phyloP scores from a whole-genome alignment of 2,888 invertebrate genomes.

The Invenusta paracnida region DNA sequence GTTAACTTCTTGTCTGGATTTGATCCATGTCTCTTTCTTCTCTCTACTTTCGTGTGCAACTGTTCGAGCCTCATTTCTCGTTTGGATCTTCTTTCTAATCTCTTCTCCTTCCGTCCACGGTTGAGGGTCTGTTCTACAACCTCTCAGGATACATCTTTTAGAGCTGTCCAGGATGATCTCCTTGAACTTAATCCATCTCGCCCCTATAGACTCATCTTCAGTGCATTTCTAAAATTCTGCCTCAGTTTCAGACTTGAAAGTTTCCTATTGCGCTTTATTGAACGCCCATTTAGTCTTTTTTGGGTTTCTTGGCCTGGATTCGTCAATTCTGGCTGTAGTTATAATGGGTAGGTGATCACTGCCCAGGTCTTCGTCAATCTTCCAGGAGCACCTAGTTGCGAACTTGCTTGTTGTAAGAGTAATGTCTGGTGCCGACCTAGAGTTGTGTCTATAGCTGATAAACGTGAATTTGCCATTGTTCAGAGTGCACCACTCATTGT shows the following conservation, averaged over 20 bases:
- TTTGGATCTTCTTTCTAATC: background rate
- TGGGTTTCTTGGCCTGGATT: no score
- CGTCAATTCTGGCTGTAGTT: no score
- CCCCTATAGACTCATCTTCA: background rate
- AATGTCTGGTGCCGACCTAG: no score
- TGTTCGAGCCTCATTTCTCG: background rate
- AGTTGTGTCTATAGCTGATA: no score
- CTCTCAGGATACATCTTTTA: background rate
- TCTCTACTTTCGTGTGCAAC: background rate
- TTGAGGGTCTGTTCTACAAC: background rate
- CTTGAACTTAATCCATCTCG: background rate
- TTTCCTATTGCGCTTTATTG: no score
- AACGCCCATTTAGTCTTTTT: no score
- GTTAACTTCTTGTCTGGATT: background rate
- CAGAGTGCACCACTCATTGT: no score
- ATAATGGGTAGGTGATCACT: no score
- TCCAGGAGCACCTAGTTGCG: no score
- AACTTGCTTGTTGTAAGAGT: no score
- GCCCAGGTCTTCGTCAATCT: no score
- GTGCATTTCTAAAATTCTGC: background rate
- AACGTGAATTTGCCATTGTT: no score
- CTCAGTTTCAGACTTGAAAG: background rate
- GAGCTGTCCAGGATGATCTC: background rate
- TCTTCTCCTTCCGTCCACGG: background rate
- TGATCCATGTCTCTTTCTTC: background rate